Conservation (phyloP, 2,113 vertebrate species). For the Neotoma lepida region DNA sequence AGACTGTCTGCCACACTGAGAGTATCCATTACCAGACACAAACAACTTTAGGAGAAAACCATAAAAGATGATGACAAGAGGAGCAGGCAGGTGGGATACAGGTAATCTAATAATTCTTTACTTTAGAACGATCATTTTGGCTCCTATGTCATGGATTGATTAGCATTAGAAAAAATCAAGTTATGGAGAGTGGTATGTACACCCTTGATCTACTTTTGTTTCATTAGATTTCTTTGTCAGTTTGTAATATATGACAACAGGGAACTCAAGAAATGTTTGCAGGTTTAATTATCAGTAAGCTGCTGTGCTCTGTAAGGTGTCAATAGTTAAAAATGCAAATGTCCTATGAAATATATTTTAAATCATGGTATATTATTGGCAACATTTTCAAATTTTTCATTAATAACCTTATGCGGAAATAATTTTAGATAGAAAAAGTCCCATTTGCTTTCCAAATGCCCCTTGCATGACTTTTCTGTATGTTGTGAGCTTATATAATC, state of each 20-base stretch:
- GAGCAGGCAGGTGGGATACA: neutral
- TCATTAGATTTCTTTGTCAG: neutral
- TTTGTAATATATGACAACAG: neutral
- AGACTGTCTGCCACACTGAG: neutral
- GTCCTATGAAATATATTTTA: neutral
- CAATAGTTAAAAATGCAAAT: neutral
- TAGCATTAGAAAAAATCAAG: slow-evolving; percentile 9
- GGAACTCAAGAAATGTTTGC: neutral
- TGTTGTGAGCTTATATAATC: neutral
- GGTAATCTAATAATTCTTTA: neutral
- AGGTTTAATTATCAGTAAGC: neutral
- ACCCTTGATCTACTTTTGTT: neutral
- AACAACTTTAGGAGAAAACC: neutral
- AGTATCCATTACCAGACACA: neutral
- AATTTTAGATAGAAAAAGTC: neutral
- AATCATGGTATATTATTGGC: neutral
- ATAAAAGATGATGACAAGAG: neutral
- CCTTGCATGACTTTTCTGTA: neutral
- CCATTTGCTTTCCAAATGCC: neutral
- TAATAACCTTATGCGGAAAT: neutral
- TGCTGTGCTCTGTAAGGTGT: neutral
- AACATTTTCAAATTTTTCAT: neutral
- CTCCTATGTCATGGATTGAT: neutral
- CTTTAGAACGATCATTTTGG: neutral
- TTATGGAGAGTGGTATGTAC: neutral